Percentiles rank a stretch among this genome's conserved stretches.
These are phyloP conservation scores for Drosophila jambulina DNA, from an alignment of 1,140 invertebrate species.

Conservation along the genomic window DNA sequence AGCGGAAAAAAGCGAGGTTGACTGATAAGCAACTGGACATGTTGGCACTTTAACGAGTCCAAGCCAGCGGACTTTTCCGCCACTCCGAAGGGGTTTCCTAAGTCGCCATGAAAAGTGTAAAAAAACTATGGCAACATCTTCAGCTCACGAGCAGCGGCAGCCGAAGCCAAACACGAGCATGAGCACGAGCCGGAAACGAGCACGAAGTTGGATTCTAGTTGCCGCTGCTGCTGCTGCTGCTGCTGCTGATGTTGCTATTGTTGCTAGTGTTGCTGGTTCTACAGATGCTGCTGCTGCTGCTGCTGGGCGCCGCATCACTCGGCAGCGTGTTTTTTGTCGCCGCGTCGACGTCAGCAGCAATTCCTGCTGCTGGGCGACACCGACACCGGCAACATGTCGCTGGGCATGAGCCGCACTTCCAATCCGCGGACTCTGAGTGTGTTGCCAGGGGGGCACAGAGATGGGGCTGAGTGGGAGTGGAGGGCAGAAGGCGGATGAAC, in stretches of 20 bases:
- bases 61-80: constrained; percentile 19
- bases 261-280: constrained; percentile 45
- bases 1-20: constrained; percentile 49
- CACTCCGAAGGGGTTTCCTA: constrained; percentile 21
- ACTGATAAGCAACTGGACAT: constrained; percentile 69
- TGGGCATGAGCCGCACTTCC: constrained; percentile 2
- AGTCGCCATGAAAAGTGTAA: constrained; percentile 7
- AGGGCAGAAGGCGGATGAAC: constrained; percentile 4
- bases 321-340: constrained; percentile 80
- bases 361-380: constrained; percentile 57
- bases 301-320: constrained; percentile 79
- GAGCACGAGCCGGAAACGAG: neutral
- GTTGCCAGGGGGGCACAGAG: constrained; percentile 38
- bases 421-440: constrained; percentile 4
- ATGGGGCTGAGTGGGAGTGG: neutral
- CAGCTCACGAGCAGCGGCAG: constrained; percentile 54
- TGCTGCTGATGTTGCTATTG: constrained; percentile 38
- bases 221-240: constrained; percentile 1
- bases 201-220: constrained; percentile 53
- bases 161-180: constrained; percentile 1
- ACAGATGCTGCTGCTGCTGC: constrained; percentile 21
- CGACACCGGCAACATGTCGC: constrained; percentile 60
- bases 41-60: constrained; percentile 46
- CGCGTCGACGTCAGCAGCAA: constrained; percentile 79
- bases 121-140: constrained; percentile 53